Conservation (phyloP, 2,888 invertebrate genomes). For the Tethea ocularis region DNA sequence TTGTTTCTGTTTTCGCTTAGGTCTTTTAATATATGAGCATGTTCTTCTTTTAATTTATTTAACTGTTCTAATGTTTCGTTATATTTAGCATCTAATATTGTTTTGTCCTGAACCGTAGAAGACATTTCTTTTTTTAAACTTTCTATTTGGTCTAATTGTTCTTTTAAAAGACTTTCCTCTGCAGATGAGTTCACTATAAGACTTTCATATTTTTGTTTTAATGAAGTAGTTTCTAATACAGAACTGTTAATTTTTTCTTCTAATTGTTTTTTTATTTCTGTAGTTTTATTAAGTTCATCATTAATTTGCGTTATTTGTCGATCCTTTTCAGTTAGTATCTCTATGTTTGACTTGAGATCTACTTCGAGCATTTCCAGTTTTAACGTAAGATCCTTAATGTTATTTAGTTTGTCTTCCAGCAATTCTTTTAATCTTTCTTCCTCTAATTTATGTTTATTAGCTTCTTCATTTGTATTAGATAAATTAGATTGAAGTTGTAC, state of each 20-base stretch:
- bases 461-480: slow-evolving; percentile 49
- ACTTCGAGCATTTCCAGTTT: slow-evolving; percentile 75
- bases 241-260: slow-evolving; percentile 76
- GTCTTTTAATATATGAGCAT: slow-evolving; percentile 50
- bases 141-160: slow-evolving; percentile 67
- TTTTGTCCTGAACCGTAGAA: slow-evolving; percentile 62
- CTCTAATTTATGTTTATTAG: slow-evolving; percentile 57
- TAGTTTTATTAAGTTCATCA: slow-evolving; percentile 64
- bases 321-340: slow-evolving; percentile 75
- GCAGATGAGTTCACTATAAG: slow-evolving; percentile 69
- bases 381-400: slow-evolving; percentile 65
- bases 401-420: slow-evolving; percentile 67
- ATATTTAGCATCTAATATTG: slow-evolving; percentile 56
- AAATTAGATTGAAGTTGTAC: slow-evolving; percentile 61
- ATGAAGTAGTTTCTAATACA: slow-evolving; percentile 57
- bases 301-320: slow-evolving; percentile 69
- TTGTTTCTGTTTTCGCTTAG: slow-evolving; percentile 52
- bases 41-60: slow-evolving; percentile 52
- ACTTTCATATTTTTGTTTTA: slow-evolving; percentile 73
- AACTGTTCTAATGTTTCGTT: slow-evolving; percentile 54
- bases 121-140: slow-evolving; percentile 62
- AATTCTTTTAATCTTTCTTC: slow-evolving; percentile 51
- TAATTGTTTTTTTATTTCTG: slow-evolving; percentile 71
- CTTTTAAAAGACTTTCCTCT: slow-evolving; percentile 70
- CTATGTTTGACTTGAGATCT: slow-evolving; percentile 75